Evolutionary conservation across 2,888 invertebrate species (phyloP), one percentile per base, ranked within the genome.

Genomic region (Alsophila aescularia): DNA sequence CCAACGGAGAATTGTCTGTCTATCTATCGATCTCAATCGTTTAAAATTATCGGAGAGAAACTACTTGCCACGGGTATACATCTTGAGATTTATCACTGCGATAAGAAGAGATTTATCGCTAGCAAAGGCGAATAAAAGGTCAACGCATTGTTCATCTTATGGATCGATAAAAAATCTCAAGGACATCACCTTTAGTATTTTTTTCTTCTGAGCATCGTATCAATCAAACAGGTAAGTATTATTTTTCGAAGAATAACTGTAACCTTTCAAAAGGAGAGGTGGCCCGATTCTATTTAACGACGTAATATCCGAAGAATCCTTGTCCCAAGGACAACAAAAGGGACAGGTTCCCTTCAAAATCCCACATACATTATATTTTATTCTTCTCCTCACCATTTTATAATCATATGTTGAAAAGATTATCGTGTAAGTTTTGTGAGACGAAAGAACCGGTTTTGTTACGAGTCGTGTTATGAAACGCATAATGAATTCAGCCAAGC

Each of bases 391-490:
- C 60, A 69, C 72, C 72, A 70, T 72, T 77, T 77, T 77, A 74
- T 70, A 72, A 75, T 72, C 68, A 67, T 74, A 77, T 73, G 66
- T 67, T 67, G 65, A 79, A 82, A 69, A 75, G 63, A 67, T 68
- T 62, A 70, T 70, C 70, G 63, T 68, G 64, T 64, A 63, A 62
- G 62, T 61, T 58, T 58, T 59, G 58, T 66, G 64, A 72, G 64
- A 72, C 66, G 64, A 64, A 69, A 54, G 55, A 78, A 87, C 89
- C 82, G 83, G 87, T 89, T 83, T 65, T 60, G 77, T 84, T 79
- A 81, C 81, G 78, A 81, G 72, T 77, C 69, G 73, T 81, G 82
- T 87, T 89, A 90, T 81, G 85, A 87, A 85, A 85, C 80, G 74
- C 76, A 79, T 85, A 79, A 79, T 79, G 80, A 64, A 83, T 83